Conservation (phyloP, 2,113 vertebrate species). For the Tetrax tetrax region DNA sequence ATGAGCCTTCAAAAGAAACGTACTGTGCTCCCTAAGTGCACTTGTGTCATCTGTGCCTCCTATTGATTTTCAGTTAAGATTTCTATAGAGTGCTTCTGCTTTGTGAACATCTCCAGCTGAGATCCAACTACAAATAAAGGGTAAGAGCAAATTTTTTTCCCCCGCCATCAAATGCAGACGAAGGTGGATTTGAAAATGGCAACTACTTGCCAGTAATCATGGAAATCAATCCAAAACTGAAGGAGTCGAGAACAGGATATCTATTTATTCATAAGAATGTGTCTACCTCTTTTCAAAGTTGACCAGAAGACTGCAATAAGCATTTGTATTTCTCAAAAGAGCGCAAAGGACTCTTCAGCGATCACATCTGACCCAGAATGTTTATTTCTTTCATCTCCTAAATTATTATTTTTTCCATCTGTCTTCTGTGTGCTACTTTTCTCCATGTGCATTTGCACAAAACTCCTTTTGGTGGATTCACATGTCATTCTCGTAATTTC, state of each 20-base stretch:
- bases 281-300: neutral
- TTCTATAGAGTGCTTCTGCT: neutral
- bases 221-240: neutral
- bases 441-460: neutral
- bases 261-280: neutral
- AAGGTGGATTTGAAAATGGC: neutral
- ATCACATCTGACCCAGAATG: neutral
- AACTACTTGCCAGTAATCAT: neutral
- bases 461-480: neutral
- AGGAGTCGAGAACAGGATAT: neutral
- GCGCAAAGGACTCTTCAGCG: neutral
- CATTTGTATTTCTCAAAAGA: neutral
- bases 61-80: neutral
- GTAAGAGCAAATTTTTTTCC: neutral
- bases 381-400: neutral
- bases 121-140: neutral
- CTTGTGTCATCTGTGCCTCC: neutral
- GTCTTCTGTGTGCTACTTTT: neutral
- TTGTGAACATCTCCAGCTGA: neutral
- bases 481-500: neutral
- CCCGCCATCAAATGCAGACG: neutral
- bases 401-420: neutral
- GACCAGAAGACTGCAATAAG: neutral
- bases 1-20: conserved; percentile 8
- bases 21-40: neutral